Percentiles rank a stretch among this genome's conserved stretches.
Evolutionary conservation across 1,140 invertebrate genomes (phyloP).

Genomic region (Watersipora subatra): DNA sequence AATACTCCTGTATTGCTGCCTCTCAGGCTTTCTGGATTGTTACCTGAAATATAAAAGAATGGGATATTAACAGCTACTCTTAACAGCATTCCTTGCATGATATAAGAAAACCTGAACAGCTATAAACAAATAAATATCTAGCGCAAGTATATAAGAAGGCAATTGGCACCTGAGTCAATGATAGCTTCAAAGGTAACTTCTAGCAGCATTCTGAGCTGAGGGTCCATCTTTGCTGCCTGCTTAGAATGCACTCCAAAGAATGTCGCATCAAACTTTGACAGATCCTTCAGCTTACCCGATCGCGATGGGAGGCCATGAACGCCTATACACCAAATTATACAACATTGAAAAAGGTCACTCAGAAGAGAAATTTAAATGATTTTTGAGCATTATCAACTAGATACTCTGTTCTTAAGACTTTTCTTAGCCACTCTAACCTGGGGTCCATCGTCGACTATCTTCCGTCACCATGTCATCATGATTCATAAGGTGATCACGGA

Average conservation of each 20-base stretch:
- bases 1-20: conserved; percentile 79
- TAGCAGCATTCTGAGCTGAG: conserved; percentile 74
- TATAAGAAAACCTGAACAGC: not conserved
- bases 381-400: too few relatives aligned
- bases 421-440: too few relatives aligned
- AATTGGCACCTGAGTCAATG: conserved; percentile 83
- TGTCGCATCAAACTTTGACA: conserved; percentile 73
- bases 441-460: conserved; percentile 64
- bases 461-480: conserved; percentile 77
- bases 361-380: too few relatives aligned
- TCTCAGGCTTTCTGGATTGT: conserved; percentile 63
- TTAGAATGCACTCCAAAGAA: conserved; percentile 85
- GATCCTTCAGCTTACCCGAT: conserved; percentile 75
- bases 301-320: conserved; percentile 67
- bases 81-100: not conserved
- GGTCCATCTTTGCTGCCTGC: conserved; percentile 89
- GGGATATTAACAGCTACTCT: not conserved
- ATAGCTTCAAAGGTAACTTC: conserved; percentile 89
- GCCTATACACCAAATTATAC: conserved; percentile 42
- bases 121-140: not conserved
- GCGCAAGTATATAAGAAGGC: not conserved
- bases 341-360: too few relatives aligned
- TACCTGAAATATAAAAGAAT: conserved; percentile 45
- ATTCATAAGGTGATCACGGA: conserved; percentile 67
- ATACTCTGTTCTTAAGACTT: too few relatives aligned